Conservation (phyloP, 2,888 invertebrate species). For the Spicauda simplicius region DNA sequence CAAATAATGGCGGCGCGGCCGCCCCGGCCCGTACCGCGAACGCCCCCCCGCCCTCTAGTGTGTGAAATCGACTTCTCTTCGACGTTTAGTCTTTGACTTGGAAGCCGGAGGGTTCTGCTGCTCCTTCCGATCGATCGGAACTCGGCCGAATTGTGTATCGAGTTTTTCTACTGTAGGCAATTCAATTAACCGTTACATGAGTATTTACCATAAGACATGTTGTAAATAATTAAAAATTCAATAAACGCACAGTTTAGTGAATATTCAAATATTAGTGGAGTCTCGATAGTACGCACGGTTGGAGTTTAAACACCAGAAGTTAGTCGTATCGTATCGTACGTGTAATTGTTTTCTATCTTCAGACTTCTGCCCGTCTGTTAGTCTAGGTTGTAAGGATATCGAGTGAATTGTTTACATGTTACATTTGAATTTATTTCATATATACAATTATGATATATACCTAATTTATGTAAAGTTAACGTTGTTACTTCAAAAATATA, state of each 20-base stretch:
- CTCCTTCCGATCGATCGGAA: conserved; percentile 39
- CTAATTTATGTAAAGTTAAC: conserved; percentile 61
- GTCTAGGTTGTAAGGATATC: conserved; percentile 61
- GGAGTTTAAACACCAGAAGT: conserved; percentile 66
- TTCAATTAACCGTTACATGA: conserved; percentile 58
- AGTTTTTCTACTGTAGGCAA: conserved; percentile 62
- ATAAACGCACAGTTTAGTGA: conserved; percentile 84
- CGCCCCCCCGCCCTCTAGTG: conserved; percentile 42
- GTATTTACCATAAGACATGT: conserved; percentile 61
- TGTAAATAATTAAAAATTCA: conserved; percentile 79
- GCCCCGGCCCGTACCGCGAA: conserved; percentile 47
- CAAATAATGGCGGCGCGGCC: conserved; percentile 84
- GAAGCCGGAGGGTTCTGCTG: conserved; percentile 46
- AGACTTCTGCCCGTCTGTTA: conserved; percentile 72
- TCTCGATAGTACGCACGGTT: conserved; percentile 74
- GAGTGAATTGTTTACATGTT: conserved; percentile 67
- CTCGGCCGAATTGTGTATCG: conserved; percentile 58
- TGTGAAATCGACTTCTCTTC: conserved; percentile 43
- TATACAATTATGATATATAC: conserved; percentile 54
- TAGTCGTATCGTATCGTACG: conserved; percentile 56
- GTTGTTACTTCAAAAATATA: conserved; percentile 63
- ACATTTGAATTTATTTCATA: conserved; percentile 59
- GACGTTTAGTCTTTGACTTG: conserved; percentile 35
- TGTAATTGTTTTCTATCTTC: conserved; percentile 69
- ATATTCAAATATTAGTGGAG: conserved; percentile 79